A percentile compares a stretch with the other conserved stretches of the same genome.
phyloP scores from a whole-genome alignment of 2,888 invertebrate genomes.

The Abscondita cerata region DNA sequence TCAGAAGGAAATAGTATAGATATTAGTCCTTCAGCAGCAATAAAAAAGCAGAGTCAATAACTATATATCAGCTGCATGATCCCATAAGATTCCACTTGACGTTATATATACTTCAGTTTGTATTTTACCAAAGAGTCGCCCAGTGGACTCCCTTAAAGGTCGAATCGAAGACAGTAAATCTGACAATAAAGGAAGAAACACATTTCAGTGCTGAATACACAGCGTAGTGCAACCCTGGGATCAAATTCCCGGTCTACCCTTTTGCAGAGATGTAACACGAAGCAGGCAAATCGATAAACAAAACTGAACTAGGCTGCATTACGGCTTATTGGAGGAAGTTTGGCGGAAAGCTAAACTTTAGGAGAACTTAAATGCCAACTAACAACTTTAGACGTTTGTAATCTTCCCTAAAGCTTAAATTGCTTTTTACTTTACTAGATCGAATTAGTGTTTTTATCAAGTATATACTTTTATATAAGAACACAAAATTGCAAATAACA shows the following conservation, averaged over 20 bases:
- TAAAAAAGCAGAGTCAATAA: conserved; percentile 39
- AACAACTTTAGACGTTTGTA: conserved; percentile 34
- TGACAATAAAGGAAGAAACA: conserved; percentile 47
- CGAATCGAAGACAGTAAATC: conserved; percentile 46
- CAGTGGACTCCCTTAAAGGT: conserved; percentile 38
- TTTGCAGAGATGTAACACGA: conserved; percentile 26
- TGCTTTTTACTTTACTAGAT: conserved; percentile 24
- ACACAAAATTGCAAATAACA: conserved; percentile 9
- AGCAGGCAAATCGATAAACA: conserved; percentile 33
- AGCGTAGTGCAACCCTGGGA: conserved; percentile 36
- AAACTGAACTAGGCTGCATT: conserved; percentile 32
- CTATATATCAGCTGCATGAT: conserved; percentile 39
- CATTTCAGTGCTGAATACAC: conserved; percentile 45
- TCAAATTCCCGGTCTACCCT: conserved; percentile 29
- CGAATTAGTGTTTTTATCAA: conserved; percentile 25
- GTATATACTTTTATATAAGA: conserved; percentile 14
- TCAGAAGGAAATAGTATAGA: conserved; percentile 29
- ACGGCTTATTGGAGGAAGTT: conserved; percentile 32
- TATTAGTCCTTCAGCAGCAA: conserved; percentile 32
- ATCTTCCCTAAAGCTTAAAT: conserved; percentile 30
- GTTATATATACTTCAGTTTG: conserved; percentile 37
- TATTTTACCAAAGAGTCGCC: conserved; percentile 39
- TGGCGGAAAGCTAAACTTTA: conserved; percentile 22
- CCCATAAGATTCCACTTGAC: conserved; percentile 38
- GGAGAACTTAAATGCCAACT: conserved; percentile 28